phyloP scores from a whole-genome alignment of 2,888 invertebrate species.

The Acrobeloides nanus region DNA sequence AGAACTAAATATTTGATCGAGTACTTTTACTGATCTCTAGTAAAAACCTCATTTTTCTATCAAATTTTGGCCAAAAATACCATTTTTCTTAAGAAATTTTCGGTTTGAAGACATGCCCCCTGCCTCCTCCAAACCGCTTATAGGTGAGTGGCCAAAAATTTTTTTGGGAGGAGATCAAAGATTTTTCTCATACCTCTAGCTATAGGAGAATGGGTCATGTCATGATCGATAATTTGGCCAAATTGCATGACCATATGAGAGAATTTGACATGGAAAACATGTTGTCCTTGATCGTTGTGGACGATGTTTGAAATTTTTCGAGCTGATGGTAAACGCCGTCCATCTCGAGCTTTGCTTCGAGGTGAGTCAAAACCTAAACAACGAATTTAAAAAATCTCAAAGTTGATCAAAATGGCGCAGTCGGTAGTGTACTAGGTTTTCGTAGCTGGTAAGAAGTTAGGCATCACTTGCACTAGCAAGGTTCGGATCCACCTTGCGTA shows the following conservation, averaged over 20 bases:
- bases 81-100: too few relatives aligned
- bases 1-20: too few relatives aligned
- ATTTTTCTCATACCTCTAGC: conserved; percentile 27
- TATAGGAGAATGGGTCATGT: conserved; percentile 85
- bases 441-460: background rate
- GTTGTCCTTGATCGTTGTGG: conserved; percentile 35
- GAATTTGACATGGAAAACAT: conserved; percentile 43
- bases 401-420: too few relatives aligned
- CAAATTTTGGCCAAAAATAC: too few relatives aligned
- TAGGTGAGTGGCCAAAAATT: too few relatives aligned
- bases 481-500: background rate
- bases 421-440: too few relatives aligned
- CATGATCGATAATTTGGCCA: conserved; percentile 87
- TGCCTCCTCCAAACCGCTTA: too few relatives aligned
- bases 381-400: too few relatives aligned
- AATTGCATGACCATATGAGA: conserved; percentile 72
- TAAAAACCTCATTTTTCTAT: too few relatives aligned
- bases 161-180: too few relatives aligned
- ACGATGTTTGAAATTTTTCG: conserved; percentile 39
- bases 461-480: conserved; percentile 4
- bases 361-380: conserved; percentile 47
- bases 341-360: conserved; percentile 31
- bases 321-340: conserved; percentile 44
- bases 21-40: too few relatives aligned
- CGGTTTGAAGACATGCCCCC: too few relatives aligned